Evolutionary conservation across 2,888 invertebrate species (phyloP).

Genomic region (Enchytraeus crypticus): DNA sequence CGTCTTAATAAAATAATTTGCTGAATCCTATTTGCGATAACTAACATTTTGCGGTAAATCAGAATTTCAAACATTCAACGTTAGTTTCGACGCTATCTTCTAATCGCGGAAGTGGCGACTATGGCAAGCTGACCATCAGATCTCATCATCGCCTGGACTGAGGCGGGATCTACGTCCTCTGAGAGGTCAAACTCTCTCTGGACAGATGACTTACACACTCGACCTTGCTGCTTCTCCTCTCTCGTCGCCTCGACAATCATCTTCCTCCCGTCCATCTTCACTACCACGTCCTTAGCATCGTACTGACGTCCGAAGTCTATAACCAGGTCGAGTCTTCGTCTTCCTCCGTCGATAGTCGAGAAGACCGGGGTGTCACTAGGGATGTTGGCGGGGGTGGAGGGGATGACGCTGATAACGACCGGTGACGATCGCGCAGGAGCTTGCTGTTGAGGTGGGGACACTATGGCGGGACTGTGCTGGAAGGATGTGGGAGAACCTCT

Average conservation of each 20-base stretch:
- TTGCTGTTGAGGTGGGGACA: not conserved
- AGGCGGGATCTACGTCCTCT: constrained; percentile 16
- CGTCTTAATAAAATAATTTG: too few species aligned
- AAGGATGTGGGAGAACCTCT: not conserved
- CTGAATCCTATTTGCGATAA: too few species aligned
- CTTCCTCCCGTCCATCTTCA: constrained; percentile 18
- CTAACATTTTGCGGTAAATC: too few species aligned
- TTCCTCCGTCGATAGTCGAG: constrained; percentile 5
- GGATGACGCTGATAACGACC: not conserved
- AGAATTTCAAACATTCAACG: too few species aligned
- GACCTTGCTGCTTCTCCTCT: constrained; percentile 12
- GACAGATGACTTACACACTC: constrained; percentile 12
- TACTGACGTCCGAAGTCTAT: constrained; percentile 18
- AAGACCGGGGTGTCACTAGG: constrained; percentile 6
- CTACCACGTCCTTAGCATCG: constrained; percentile 20
- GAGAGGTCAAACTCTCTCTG: constrained; percentile 16
- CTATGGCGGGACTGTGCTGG: not conserved
- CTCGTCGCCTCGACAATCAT: constrained; percentile 18
- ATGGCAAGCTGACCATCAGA: constrained; percentile 12
- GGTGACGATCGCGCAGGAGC: not conserved
- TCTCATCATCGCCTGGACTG: constrained; percentile 17
- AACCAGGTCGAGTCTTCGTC: constrained; percentile 15
- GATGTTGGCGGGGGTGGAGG: constrained; percentile 1
- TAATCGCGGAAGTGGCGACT: not conserved
- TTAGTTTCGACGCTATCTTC: not conserved